Evolutionary conservation across 2,797 vertebrate genomes (phyloP).

Genomic region (Cirrhinus molitorella): DNA sequence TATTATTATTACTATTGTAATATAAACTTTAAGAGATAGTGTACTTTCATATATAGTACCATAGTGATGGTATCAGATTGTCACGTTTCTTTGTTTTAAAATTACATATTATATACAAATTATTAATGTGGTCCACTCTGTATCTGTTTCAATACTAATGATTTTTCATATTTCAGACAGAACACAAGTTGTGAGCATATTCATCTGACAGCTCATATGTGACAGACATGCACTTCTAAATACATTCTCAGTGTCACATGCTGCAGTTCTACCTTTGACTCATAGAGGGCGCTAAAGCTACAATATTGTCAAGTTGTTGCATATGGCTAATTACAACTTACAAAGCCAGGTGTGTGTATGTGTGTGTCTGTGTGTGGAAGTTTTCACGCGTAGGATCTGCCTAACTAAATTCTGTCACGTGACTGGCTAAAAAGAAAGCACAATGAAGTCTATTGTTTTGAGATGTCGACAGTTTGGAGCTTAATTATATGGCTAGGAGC

Average conservation of each 20-base stretch:
- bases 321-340: constrained; percentile 40
- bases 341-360: not conserved
- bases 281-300: constrained; percentile 47
- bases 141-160: not conserved
- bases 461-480: constrained; percentile 62
- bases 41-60: not conserved
- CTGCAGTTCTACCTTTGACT: constrained; percentile 43
- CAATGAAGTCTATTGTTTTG: constrained; percentile 63
- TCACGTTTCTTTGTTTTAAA: not conserved
- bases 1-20: not conserved
- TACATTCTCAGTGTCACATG: not conserved
- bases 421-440: constrained; percentile 63
- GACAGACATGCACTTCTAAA: constrained; percentile 8
- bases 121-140: not conserved
- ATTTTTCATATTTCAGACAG: not conserved
- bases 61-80: too few relatives aligned
- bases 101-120: not conserved
- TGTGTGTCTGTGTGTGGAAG: not conserved
- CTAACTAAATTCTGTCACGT: constrained; percentile 54
- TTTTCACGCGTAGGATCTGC: constrained; percentile 58
- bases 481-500: constrained; percentile 67
- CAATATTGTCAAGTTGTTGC: not conserved
- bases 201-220: not conserved
- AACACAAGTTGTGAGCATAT: not conserved
- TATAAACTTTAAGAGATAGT: not conserved